phyloP scores from a whole-genome alignment of 2,113 vertebrate species.

The Esox niger region DNA sequence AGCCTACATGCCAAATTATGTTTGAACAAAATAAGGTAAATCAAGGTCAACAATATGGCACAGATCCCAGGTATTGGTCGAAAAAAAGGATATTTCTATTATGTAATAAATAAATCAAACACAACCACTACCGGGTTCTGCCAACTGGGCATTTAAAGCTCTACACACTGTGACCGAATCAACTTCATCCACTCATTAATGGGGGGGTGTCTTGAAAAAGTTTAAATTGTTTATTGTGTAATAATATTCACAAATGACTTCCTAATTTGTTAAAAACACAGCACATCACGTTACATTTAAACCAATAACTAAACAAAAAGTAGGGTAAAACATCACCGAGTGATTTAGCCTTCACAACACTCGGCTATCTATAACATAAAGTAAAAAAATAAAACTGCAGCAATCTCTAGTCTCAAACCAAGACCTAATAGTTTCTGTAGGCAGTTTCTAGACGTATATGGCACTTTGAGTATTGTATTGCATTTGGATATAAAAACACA shows the following conservation, averaged over 20 bases:
- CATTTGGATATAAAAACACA: constrained; percentile 71
- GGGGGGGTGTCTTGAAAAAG: constrained; percentile 57
- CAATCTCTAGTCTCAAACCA: constrained; percentile 63
- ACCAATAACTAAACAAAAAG: constrained; percentile 57
- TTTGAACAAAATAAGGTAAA: neutral
- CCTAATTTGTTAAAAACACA: constrained; percentile 61
- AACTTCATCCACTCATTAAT: constrained; percentile 49
- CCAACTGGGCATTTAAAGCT: neutral
- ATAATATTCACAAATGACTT: constrained; percentile 50
- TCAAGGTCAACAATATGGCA: neutral
- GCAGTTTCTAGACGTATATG: constrained; percentile 75
- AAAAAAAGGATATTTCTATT: neutral
- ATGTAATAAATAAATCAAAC: neutral
- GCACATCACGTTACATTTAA: constrained; percentile 65
- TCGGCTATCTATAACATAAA: constrained; percentile 49
- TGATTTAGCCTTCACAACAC: constrained; percentile 59
- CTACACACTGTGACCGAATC: constrained; percentile 7
- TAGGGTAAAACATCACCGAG: constrained; percentile 45
- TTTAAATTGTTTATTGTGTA: constrained; percentile 62
- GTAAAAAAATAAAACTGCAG: constrained; percentile 63
- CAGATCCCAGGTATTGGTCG: neutral
- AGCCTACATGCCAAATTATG: neutral
- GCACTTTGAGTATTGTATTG: constrained; percentile 73
- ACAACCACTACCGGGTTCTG: neutral
- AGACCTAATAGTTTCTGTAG: constrained; percentile 70